Conservation (phyloP, 2,113 vertebrate species). For the Pygoscelis antarcticus region DNA sequence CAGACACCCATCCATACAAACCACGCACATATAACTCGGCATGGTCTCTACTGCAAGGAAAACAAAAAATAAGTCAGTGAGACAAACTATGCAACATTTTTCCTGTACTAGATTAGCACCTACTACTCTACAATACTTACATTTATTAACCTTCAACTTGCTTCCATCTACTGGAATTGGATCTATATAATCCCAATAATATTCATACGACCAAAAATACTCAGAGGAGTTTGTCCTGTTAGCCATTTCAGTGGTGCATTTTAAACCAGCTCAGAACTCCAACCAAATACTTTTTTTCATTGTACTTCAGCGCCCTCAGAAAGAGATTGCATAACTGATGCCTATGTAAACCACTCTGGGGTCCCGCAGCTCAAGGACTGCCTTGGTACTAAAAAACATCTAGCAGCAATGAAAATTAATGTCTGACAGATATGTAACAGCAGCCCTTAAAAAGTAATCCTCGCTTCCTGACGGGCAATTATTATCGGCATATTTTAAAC, state of each 20-base stretch:
- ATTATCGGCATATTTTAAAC: neutral
- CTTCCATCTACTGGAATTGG: constrained; percentile 84
- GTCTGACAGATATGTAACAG: neutral
- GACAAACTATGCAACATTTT: neutral
- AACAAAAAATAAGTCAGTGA: neutral
- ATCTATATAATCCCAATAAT: constrained; percentile 90
- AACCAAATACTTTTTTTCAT: neutral
- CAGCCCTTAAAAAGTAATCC: neutral
- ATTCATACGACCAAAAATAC: constrained; percentile 79
- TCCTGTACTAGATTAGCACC: neutral
- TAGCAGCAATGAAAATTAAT: neutral
- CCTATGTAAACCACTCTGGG: neutral
- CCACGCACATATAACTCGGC: neutral
- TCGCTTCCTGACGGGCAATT: neutral
- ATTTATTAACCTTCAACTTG: constrained; percentile 85
- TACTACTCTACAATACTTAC: constrained; percentile 76
- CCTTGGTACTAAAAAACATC: neutral
- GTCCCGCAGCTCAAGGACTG: constrained; percentile 43
- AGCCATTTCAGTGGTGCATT: constrained; percentile 51
- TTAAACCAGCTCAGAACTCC: constrained; percentile 16
- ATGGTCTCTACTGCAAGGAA: neutral
- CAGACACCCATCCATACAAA: neutral
- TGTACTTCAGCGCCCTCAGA: neutral
- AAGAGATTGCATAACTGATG: neutral
- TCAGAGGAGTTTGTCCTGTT: constrained; percentile 66